phyloP scores from a whole-genome alignment of 2,797 vertebrate species.

The Benthosema pterotum region DNA sequence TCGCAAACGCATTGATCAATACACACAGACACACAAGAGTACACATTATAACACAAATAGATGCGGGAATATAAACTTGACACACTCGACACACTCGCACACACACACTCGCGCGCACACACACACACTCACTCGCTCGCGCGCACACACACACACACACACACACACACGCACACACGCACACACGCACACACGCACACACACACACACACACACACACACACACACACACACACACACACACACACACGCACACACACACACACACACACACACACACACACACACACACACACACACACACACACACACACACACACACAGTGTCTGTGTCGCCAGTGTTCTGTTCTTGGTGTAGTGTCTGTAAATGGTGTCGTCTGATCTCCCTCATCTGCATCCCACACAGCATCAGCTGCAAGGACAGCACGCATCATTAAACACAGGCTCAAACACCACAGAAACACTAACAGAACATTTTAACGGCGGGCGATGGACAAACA shows the following conservation, averaged over 20 bases:
- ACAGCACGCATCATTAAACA: background rate
- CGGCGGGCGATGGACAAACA: too few relatives aligned
- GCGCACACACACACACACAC: conserved; percentile 11
- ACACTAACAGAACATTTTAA: too few relatives aligned
- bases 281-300: conserved; percentile 8
- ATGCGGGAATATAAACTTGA: too few relatives aligned
- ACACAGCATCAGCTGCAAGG: conserved; percentile 92
- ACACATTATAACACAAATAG: too few relatives aligned
- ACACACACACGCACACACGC: background rate
- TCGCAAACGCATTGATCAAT: too few relatives aligned
- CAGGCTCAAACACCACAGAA: too few relatives aligned
- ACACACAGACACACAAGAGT: too few relatives aligned
- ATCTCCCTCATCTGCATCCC: conserved; percentile 99
- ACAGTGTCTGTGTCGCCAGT: too few relatives aligned
- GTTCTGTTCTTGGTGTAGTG: conserved; percentile 98
- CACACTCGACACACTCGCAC: background rate
- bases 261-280: conserved; percentile 11
- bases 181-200: background rate
- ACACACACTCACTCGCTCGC: conserved; percentile 6
- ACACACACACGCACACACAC: conserved; percentile 3
- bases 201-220: conserved; percentile 8
- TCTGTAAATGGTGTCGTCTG: conserved; percentile 96
- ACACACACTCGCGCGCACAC: background rate
- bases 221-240: conserved; percentile 15
- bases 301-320: conserved; percentile 51